Evolutionary conservation across 1,140 invertebrate genomes (phyloP).

Genomic region (Littorina saxatilis): DNA sequence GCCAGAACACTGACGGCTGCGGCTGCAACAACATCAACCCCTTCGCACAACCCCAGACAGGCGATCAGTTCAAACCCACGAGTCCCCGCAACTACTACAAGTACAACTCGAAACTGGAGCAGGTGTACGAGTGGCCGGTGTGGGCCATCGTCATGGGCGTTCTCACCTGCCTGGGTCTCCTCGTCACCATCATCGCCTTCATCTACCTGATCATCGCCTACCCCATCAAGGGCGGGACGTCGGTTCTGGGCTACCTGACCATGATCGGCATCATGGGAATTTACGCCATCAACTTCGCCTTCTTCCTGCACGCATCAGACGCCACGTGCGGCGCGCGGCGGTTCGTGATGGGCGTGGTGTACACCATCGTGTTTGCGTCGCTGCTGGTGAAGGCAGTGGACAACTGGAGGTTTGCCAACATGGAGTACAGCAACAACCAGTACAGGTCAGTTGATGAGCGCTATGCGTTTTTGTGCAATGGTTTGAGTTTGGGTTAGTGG

Average conservation of each 20-base stretch:
- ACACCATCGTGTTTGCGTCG: constrained; percentile 75
- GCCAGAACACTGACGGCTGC: constrained; percentile 36
- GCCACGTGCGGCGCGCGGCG: constrained; percentile 74
- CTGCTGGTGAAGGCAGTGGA: constrained; percentile 77
- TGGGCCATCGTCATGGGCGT: constrained; percentile 73
- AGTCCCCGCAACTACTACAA: constrained; percentile 65
- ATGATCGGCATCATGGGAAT: constrained; percentile 77
- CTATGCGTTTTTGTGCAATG: background rate
- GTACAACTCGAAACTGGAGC: constrained; percentile 50
- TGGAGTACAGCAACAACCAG: constrained; percentile 56
- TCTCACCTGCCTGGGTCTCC: constrained; percentile 69
- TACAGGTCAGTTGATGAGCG: constrained; percentile 45
- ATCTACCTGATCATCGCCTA: constrained; percentile 76
- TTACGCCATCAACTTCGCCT: constrained; percentile 78
- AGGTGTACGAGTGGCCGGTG: constrained; percentile 65
- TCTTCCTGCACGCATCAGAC: constrained; percentile 74
- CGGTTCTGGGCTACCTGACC: constrained; percentile 76
- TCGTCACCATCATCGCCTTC: constrained; percentile 72
- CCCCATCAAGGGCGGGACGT: constrained; percentile 75
- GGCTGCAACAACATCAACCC: constrained; percentile 17
- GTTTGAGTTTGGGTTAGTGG: too few species aligned
- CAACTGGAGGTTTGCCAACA: constrained; percentile 72
- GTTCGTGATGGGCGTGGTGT: constrained; percentile 75
- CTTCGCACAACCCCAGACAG: constrained; percentile 23
- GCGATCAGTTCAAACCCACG: background rate